Evolutionary conservation across 2,797 vertebrate genomes (phyloP), one percentile per base, ranked within the genome.

Genomic region (Macropodus opercularis): DNA sequence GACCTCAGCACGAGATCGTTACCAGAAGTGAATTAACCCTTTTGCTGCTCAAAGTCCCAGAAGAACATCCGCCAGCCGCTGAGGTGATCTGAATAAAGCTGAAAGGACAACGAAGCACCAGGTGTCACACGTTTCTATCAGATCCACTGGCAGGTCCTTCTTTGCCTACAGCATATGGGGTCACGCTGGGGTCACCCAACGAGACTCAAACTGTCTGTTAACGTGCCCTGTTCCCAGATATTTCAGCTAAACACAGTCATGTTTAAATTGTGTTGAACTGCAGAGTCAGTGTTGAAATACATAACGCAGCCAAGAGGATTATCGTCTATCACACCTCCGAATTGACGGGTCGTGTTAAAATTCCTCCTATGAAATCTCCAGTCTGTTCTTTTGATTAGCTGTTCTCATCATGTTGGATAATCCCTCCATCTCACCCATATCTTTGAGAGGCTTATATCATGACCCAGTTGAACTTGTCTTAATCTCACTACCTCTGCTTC

Each of bases 391-490:
- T 59, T 81, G 72, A 86, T 87, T 81, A 85, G 77, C 84, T 70
- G 32, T 26, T 68, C 79, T 77, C 44, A 62, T 78, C 72, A 27
- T 72, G 66, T 72, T 58, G 65, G 75, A 50, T 86, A 86, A 80
- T 85, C 87, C 70, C 47, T 79, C 53, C 59, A 79, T 75, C 68
- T 84, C 59, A 49, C 22, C 42, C 70, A 63, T 71, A 82, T 85
- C 79, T 82, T 64, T 35, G 62, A 75, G 58, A 68, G 68, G 78
- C 54, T 85, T 91, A 88, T 69, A 79, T 69, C 62, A 49, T 84
- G 84, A 89, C 87, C 85, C 76, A 67, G 79, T 81, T 83, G 73
- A 79, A 75, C 57, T 71, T 74, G 46, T 72, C 72, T 82, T 84
- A 85, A 84, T 78, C 69, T 70, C 60, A 50, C 61, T 73, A 79